phyloP scores from a whole-genome alignment of 2,797 vertebrate species.

The Sandelia bainsii region DNA sequence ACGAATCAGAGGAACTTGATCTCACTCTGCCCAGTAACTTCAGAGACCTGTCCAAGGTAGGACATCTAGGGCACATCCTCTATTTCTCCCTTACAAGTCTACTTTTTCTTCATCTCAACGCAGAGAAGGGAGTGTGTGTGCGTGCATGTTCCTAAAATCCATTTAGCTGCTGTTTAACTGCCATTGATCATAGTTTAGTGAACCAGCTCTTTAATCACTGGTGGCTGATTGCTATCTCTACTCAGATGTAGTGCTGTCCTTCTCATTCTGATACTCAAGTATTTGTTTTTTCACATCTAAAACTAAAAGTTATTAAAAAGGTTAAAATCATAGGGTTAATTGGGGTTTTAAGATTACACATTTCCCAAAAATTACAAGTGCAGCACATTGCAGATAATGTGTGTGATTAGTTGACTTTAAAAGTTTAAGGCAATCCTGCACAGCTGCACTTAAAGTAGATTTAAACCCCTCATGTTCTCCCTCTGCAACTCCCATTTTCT shows the following conservation, averaged over 20 bases:
- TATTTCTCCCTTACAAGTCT: neutral
- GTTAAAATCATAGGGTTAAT: neutral
- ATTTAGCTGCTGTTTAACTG: constrained; percentile 67
- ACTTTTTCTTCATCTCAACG: neutral
- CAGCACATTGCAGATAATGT: constrained; percentile 14
- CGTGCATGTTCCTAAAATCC: constrained; percentile 30
- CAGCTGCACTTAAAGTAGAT: constrained; percentile 22
- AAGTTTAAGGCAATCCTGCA: neutral
- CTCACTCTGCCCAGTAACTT: constrained; percentile 99
- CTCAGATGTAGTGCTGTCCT: constrained; percentile 2
- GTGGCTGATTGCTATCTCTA: constrained; percentile 55
- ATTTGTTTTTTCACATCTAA: neutral
- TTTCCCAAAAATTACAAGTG: constrained; percentile 1
- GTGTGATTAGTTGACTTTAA: constrained; percentile 17
- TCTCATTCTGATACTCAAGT: neutral
- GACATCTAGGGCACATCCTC: neutral
- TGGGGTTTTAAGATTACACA: constrained; percentile 3
- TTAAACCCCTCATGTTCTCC: constrained; percentile 20
- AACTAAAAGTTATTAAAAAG: neutral
- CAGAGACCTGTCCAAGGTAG: constrained; percentile 98
- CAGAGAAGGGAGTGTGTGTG: too few relatives aligned
- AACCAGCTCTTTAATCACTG: constrained; percentile 63
- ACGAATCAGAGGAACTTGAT: constrained; percentile 95
- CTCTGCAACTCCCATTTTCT: constrained; percentile 19
- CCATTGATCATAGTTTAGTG: constrained; percentile 74